These are phyloP conservation scores for Ditylenchus dipsaci DNA, from an alignment of 1,140 invertebrate genomes.

Conservation along the genomic window DNA sequence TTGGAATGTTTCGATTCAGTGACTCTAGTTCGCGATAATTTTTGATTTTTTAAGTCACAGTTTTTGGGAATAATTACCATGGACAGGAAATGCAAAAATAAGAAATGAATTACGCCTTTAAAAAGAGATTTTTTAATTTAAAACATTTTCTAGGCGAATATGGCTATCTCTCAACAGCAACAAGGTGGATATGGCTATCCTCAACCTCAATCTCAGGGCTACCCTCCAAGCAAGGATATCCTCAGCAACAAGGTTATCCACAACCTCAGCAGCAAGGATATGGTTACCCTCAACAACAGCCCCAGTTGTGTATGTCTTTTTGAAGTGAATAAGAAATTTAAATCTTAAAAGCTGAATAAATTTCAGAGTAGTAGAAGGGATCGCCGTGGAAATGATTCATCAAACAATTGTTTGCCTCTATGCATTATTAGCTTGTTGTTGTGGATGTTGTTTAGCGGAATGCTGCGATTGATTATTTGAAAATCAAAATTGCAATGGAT, in stretches of 20 bases:
- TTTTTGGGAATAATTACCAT: no score
- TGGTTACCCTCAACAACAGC: conserved; percentile 19
- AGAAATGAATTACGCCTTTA: no score
- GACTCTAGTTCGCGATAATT: no score
- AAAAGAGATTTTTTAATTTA: no score
- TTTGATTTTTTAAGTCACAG: no score
- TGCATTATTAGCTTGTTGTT: conserved; percentile 31
- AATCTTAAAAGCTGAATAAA: neutral
- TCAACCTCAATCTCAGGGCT: conserved; percentile 8
- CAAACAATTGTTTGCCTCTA: conserved; percentile 36
- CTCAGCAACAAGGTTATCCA: conserved; percentile 21
- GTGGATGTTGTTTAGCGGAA: conserved; percentile 32
- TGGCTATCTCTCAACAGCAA: conserved; percentile 22
- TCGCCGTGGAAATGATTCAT: conserved; percentile 9
- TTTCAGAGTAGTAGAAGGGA: conserved; percentile 27
- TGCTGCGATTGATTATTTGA: conserved; percentile 25
- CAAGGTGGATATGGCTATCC: conserved; percentile 4
- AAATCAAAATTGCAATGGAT: neutral
- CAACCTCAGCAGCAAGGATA: conserved; percentile 18
- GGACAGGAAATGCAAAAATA: no score
- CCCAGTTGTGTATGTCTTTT: conserved; percentile 33
- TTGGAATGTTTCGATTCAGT: no score
- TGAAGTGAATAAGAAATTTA: conserved; percentile 1
- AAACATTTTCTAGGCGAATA: no score
- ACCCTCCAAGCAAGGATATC: conserved; percentile 13